These are phyloP conservation scores for Sesamia nonagrioides DNA, from an alignment of 1,140 invertebrate species.

Conservation along the genomic window DNA sequence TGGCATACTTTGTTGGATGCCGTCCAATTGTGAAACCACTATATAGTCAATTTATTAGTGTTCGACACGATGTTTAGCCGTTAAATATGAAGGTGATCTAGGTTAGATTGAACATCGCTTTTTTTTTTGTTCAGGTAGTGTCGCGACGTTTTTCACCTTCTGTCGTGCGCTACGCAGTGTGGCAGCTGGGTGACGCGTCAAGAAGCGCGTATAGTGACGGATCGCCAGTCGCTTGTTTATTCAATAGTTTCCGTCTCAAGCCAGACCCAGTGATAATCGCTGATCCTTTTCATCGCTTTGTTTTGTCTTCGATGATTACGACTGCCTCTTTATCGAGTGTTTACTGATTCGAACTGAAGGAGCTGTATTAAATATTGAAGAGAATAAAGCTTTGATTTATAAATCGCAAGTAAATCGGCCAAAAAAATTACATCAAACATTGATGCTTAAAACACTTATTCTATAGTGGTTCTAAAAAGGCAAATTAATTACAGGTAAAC, in stretches of 20 bases:
- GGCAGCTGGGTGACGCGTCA: slow-evolving; percentile 20
- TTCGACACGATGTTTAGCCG: slow-evolving; percentile 10
- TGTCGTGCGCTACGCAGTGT: neutral
- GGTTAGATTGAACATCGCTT: neutral
- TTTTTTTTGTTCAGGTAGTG: neutral
- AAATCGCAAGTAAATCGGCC: too few relatives aligned
- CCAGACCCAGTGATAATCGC: slow-evolving; percentile 34
- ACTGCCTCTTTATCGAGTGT: slow-evolving; percentile 26
- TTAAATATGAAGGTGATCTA: neutral
- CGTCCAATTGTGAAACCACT: slow-evolving; percentile 24
- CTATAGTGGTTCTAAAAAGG: too few relatives aligned
- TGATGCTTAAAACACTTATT: too few relatives aligned
- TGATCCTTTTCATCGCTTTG: slow-evolving; percentile 46
- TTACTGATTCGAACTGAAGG: slow-evolving; percentile 14
- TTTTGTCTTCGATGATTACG: slow-evolving; percentile 48
- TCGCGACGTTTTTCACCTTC: neutral
- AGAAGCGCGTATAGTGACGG: slow-evolving; percentile 36
- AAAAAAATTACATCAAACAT: too few relatives aligned
- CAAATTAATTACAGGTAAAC: too few relatives aligned
- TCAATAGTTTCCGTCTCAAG: slow-evolving; percentile 45
- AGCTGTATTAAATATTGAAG: slow-evolving; percentile 1
- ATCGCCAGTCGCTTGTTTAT: slow-evolving; percentile 48
- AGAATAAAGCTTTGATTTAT: neutral
- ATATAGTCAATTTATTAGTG: slow-evolving; percentile 20
- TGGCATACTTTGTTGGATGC: slow-evolving; percentile 26